Evolutionary conservation across 2,113 vertebrate species (phyloP).

Genomic region (Spea bombifrons): DNA sequence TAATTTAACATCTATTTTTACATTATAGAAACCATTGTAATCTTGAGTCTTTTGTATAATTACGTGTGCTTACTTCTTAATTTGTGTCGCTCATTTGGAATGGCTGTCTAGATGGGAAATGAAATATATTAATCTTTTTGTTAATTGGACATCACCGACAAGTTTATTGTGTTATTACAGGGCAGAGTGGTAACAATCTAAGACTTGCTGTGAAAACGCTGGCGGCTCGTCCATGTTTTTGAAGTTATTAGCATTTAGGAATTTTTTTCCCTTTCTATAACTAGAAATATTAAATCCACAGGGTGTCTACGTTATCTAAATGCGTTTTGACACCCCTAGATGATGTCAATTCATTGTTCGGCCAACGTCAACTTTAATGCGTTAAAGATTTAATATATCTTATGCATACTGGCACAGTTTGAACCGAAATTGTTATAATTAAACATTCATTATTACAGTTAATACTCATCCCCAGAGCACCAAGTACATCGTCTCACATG

Average conservation of each 20-base stretch:
- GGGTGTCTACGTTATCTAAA: background rate
- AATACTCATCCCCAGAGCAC: too few relatives aligned
- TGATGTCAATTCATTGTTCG: too few relatives aligned
- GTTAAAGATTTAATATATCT: too few relatives aligned
- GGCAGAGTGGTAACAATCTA: constrained; percentile 28
- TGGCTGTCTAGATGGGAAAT: constrained; percentile 17
- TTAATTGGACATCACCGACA: constrained; percentile 26
- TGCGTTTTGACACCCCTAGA: constrained; percentile 5
- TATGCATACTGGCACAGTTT: too few relatives aligned
- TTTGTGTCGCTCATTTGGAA: constrained; percentile 25
- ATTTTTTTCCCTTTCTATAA: constrained; percentile 19
- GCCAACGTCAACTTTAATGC: too few relatives aligned
- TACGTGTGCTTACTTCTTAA: constrained; percentile 22
- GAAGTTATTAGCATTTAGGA: constrained; percentile 31
- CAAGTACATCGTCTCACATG: too few relatives aligned
- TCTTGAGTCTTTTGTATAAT: constrained; percentile 16
- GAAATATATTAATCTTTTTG: constrained; percentile 38
- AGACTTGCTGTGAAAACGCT: constrained; percentile 13
- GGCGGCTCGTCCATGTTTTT: constrained; percentile 1
- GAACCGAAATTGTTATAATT: too few relatives aligned
- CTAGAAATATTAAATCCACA: background rate
- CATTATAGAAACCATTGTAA: constrained; percentile 5
- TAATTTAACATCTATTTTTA: constrained; percentile 25
- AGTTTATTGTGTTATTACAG: constrained; percentile 23
- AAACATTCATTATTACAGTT: too few relatives aligned